Percentiles rank a stretch among this genome's conserved stretches.
Conservation (phyloP, 2,113 vertebrate species). For the Xiphorhynchus elegans region DNA sequence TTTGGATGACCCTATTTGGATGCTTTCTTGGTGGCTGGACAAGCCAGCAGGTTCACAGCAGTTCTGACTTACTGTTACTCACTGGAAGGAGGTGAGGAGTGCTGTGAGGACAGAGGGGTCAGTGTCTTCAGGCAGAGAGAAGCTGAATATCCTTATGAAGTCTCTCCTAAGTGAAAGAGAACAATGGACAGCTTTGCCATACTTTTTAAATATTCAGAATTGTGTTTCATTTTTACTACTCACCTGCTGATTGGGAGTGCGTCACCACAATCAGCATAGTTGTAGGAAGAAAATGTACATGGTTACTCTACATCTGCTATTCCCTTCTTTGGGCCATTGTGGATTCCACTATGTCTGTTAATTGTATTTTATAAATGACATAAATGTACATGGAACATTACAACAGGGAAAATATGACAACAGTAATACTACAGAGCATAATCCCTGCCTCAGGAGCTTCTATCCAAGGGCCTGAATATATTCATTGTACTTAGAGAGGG, state of each 20-base stretch:
- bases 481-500: not conserved
- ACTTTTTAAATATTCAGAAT: not conserved
- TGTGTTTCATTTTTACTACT: not conserved
- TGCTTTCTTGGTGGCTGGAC: not conserved
- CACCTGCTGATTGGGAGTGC: not conserved
- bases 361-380: slow-evolving; percentile 38
- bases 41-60: not conserved
- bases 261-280: not conserved
- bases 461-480: not conserved
- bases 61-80: not conserved
- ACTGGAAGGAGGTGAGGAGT: not conserved
- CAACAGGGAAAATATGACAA: slow-evolving; percentile 53
- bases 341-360: slow-evolving; percentile 36
- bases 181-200: not conserved
- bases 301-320: not conserved
- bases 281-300: not conserved
- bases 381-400: slow-evolving; percentile 56
- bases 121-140: not conserved
- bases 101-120: not conserved
- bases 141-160: not conserved
- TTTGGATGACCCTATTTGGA: not conserved
- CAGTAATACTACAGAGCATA: slow-evolving; percentile 33
- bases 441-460: slow-evolving; percentile 31
- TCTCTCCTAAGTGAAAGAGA: not conserved
- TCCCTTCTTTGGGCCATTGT: slow-evolving; percentile 33